Base-by-base conservation (phyloP, 2,888 invertebrate genomes). In the Dasypolia templi region DNA sequence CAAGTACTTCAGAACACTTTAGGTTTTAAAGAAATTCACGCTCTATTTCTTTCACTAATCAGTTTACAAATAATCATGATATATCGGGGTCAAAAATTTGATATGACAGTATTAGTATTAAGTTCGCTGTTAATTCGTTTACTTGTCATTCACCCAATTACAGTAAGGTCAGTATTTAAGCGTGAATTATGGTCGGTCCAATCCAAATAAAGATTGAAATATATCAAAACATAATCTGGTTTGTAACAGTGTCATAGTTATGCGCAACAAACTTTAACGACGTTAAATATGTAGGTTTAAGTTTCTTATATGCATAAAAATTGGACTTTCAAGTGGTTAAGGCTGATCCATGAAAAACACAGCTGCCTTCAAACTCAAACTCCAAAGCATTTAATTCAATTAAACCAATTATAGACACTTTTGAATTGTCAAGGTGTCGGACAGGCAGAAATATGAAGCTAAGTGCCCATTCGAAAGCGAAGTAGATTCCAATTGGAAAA, bases 111-210 rank as follows among this genome's bases (percentile, higher is more conserved):
- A 66, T 77, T 63, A 69, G 46, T 76, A 61, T 85, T 77, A 76
- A 56, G 53, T 74, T 72, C 58, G 29, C 55, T 51, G 29, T 68
- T 55, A 75, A 68, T 67, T 42, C 29, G n/a, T 68, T 53, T 69
- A 55, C 58, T 49, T 76, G 76, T 78, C 83, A 85, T 85, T 85
- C 68, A 81, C 76, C 81, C 32, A 70, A 79, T 61, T 83, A 58
- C 6, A n/a, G 39, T 49, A 26, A 82, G 82, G 82, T 75, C 63
- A 51, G 32, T 17, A 49, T 61, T 62, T 65, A 51, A 61, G 29
- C 14, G 65, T 65, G 61, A 69, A 66, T 55, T 76, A 79, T 64
- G 42, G 26, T 35, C 64, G 58, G 67, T 53, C 72, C 61, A 70
- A 69, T 51, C 79, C 70, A 65, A 61, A 69, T 72, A n/a, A 19